These are phyloP conservation scores for Phortica okadai DNA, from an alignment of 2,888 invertebrate genomes.

Conservation along the genomic window DNA sequence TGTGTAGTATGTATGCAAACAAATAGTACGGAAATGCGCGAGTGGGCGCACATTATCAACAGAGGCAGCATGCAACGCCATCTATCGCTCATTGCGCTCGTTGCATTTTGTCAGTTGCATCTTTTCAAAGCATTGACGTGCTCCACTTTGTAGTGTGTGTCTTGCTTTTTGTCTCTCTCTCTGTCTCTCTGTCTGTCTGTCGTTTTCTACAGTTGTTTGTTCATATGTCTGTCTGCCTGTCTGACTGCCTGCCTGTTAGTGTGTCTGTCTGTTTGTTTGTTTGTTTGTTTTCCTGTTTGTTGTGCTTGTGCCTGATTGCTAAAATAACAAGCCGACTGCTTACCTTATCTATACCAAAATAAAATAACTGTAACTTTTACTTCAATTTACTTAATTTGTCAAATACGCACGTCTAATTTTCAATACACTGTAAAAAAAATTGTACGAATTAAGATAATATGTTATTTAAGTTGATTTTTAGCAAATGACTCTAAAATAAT, in stretches of 20 bases:
- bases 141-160: constrained; percentile 5
- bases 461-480: no score
- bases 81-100: neutral
- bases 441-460: neutral
- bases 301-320: constrained; percentile 26
- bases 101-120: neutral
- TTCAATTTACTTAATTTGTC: constrained; percentile 62
- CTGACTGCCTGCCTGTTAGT: neutral
- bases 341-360: neutral
- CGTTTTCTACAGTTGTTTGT: neutral
- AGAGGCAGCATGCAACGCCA: neutral
- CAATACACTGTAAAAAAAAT: neutral
- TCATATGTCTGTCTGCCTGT: constrained; percentile 5
- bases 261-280: neutral
- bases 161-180: neutral
- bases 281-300: constrained; percentile 7
- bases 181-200: neutral
- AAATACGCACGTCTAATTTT: constrained; percentile 45
- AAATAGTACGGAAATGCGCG: constrained; percentile 43
- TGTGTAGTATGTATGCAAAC: constrained; percentile 73
- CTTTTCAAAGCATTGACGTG: constrained; percentile 5
- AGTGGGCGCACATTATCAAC: neutral
- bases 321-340: constrained; percentile 15
- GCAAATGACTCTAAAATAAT: no score
- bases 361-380: constrained; percentile 40